Percentiles rank a stretch among this genome's conserved stretches.
Conservation (phyloP, 53 echinoderm and acorn worm species). For the Stichopus horrens region DNA sequence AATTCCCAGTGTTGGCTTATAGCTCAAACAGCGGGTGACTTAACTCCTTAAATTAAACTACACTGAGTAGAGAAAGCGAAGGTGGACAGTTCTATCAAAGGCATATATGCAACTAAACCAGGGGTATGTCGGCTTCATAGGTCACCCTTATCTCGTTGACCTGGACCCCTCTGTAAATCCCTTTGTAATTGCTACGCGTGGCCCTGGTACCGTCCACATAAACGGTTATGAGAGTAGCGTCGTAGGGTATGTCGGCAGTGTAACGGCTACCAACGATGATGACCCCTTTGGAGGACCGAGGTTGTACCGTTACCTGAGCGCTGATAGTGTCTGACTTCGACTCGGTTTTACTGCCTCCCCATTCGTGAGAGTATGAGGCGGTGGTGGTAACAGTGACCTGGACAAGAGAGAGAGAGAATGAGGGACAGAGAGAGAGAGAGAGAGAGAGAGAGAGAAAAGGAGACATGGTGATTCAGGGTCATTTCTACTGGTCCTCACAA, state of each 20-base stretch:
- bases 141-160: constrained; percentile 11
- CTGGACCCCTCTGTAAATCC: constrained; percentile 11
- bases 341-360: not conserved
- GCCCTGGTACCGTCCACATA: not conserved
- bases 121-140: constrained; percentile 9
- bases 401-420: not conserved
- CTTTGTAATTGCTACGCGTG: not conserved
- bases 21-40: no score
- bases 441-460: no score
- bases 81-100: no score
- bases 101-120: not conserved
- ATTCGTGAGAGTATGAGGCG: not conserved
- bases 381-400: not conserved
- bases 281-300: not conserved
- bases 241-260: constrained; percentile 14
- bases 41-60: no score
- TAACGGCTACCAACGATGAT: not conserved
- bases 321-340: not conserved
- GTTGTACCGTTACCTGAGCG: not conserved
- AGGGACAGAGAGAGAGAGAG: not conserved
- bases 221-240: not conserved
- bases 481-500: no score
- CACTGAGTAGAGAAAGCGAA: no score
- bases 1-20: no score
- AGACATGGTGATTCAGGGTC: not conserved